Evolutionary conservation across 2,888 invertebrate species (phyloP).

Genomic region (Apamea epomidion): DNA sequence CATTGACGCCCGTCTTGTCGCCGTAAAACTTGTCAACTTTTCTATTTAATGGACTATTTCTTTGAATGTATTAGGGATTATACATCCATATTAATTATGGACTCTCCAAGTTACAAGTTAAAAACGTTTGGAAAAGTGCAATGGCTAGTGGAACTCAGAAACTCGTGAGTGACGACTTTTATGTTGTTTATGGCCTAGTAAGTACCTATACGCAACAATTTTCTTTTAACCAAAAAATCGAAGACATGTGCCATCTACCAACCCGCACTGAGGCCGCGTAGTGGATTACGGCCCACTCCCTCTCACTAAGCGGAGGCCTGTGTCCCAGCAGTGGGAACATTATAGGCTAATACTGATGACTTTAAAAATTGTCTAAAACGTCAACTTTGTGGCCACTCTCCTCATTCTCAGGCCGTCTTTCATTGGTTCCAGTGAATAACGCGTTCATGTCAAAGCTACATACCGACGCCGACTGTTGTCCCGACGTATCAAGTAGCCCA

Average conservation of each 20-base stretch:
- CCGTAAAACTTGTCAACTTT: background rate
- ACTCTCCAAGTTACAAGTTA: background rate
- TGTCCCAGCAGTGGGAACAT: too few species aligned
- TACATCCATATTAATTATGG: background rate
- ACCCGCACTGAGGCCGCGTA: too few species aligned
- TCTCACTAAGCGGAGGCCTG: too few species aligned
- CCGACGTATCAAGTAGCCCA: background rate
- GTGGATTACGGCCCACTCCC: too few species aligned
- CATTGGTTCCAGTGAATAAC: constrained; percentile 39
- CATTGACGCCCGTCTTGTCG: too few species aligned
- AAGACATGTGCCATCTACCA: too few species aligned
- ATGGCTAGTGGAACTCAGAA: background rate
- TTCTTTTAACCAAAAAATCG: too few species aligned
- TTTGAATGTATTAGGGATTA: background rate
- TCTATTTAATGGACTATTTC: background rate
- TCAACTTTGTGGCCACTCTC: constrained; percentile 6
- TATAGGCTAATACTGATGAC: too few species aligned
- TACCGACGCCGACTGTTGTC: constrained; percentile 12
- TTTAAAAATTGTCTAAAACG: background rate
- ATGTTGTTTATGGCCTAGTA: background rate
- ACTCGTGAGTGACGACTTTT: background rate
- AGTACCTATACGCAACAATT: background rate
- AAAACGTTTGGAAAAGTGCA: background rate
- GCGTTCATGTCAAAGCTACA: constrained; percentile 30
- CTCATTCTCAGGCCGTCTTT: constrained; percentile 25